Percentiles rank a stretch among this genome's conserved stretches.
phyloP scores from a whole-genome alignment of 2,113 vertebrate genomes.

The Narcine bancroftii region DNA sequence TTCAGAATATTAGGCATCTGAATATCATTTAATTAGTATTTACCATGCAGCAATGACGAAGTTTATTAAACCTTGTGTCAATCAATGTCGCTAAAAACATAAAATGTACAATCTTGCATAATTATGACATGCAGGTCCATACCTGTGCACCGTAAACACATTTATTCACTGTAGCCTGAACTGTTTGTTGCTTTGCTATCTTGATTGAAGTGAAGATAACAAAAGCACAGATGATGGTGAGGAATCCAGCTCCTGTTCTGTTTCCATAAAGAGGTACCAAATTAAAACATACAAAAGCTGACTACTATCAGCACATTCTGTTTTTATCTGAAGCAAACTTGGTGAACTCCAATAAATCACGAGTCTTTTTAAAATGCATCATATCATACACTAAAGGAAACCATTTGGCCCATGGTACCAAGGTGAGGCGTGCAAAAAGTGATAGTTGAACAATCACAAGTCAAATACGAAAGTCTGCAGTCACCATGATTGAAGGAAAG shows the following conservation, averaged over 20 bases:
- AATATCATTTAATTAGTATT: not conserved
- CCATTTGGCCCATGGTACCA: not conserved
- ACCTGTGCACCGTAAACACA: not conserved
- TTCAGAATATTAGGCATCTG: not conserved
- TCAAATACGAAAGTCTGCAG: too few relatives aligned
- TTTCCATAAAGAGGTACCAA: constrained; percentile 42
- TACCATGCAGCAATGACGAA: not conserved
- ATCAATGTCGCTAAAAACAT: not conserved
- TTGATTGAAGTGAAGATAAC: not conserved
- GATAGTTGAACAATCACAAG: not conserved
- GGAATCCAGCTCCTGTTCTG: constrained; percentile 66
- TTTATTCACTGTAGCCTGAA: not conserved
- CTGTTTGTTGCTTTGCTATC: not conserved
- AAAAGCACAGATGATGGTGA: constrained; percentile 57
- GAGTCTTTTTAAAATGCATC: not conserved
- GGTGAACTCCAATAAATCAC: not conserved
- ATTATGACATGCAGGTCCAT: not conserved
- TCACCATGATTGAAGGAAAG: too few relatives aligned
- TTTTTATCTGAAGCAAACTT: too few relatives aligned
- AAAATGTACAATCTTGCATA: not conserved
- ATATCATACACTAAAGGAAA: not conserved
- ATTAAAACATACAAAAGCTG: not conserved
- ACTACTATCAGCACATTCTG: too few relatives aligned
- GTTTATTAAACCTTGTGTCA: not conserved
- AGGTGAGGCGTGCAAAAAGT: not conserved